Evolutionary conservation across 2,797 vertebrate genomes (phyloP).

Genomic region (Hafferia zeledoni): DNA sequence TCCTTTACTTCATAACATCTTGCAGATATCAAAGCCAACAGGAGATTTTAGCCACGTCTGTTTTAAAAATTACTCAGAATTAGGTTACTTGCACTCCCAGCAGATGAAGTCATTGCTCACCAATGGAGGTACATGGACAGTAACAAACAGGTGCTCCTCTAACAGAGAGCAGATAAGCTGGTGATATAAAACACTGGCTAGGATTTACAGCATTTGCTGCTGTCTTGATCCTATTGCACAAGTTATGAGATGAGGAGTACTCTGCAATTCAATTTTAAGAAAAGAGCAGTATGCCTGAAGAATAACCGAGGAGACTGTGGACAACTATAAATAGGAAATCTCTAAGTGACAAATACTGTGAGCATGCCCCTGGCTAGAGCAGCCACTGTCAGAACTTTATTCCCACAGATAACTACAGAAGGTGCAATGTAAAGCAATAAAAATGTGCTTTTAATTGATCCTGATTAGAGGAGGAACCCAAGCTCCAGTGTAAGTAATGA

Average conservation of each 20-base stretch:
- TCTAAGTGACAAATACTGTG: not conserved
- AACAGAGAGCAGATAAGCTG: not conserved
- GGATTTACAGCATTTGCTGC: not conserved
- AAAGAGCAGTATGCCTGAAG: not conserved
- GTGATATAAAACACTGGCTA: not conserved
- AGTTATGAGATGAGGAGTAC: not conserved
- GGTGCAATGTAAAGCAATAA: not conserved
- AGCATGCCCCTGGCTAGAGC: not conserved
- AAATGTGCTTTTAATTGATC: not conserved
- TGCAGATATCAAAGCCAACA: not conserved
- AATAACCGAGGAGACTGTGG: not conserved
- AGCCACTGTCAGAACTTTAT: not conserved
- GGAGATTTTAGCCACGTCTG: not conserved
- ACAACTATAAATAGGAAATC: not conserved
- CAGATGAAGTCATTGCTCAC: not conserved
- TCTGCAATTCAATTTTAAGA: not conserved
- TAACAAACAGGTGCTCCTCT: not conserved
- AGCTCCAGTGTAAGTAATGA: not conserved
- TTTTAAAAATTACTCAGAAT: conserved; percentile 1
- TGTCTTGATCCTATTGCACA: not conserved
- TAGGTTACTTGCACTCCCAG: not conserved
- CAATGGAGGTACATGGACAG: not conserved
- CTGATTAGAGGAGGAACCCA: not conserved
- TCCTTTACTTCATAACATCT: not conserved
- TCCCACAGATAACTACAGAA: not conserved